Conservation (phyloP, 1,140 invertebrate species). For the Eulimnadia texana region DNA sequence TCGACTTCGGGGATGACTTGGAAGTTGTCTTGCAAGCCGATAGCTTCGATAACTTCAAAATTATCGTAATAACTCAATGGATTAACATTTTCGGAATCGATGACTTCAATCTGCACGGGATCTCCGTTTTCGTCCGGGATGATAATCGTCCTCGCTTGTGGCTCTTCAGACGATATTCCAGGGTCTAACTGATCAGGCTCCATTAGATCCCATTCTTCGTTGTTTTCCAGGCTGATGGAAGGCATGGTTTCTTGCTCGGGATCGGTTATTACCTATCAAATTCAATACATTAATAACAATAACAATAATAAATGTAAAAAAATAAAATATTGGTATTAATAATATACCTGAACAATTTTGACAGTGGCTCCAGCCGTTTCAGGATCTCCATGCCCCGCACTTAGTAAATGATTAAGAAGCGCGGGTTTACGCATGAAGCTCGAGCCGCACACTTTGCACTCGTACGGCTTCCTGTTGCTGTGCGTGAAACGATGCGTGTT, state of each 20-base stretch:
- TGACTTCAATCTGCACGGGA: constrained; percentile 6
- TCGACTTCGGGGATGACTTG: not conserved
- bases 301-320: not conserved
- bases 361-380: constrained; percentile 13
- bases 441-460: constrained; percentile 60
- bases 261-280: not conserved
- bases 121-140: constrained; percentile 6
- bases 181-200: not conserved
- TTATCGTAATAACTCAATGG: constrained; percentile 1
- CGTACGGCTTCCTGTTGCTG: constrained; percentile 71
- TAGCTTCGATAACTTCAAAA: not conserved
- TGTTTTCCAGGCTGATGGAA: not conserved
- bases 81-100: not conserved
- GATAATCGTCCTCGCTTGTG: constrained; percentile 1
- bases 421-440: constrained; percentile 71
- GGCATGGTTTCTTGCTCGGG: not conserved
- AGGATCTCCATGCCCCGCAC: constrained; percentile 36
- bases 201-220: not conserved
- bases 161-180: not conserved
- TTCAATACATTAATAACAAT: not conserved
- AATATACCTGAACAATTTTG: constrained; percentile 9
- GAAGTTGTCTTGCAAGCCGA: not conserved
- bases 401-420: constrained; percentile 60
- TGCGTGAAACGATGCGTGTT: constrained; percentile 72
- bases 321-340: no score